Percentiles rank a stretch among this genome's conserved stretches.
phyloP scores from a whole-genome alignment of 2,797 vertebrate genomes.

The Paguma larvata region DNA sequence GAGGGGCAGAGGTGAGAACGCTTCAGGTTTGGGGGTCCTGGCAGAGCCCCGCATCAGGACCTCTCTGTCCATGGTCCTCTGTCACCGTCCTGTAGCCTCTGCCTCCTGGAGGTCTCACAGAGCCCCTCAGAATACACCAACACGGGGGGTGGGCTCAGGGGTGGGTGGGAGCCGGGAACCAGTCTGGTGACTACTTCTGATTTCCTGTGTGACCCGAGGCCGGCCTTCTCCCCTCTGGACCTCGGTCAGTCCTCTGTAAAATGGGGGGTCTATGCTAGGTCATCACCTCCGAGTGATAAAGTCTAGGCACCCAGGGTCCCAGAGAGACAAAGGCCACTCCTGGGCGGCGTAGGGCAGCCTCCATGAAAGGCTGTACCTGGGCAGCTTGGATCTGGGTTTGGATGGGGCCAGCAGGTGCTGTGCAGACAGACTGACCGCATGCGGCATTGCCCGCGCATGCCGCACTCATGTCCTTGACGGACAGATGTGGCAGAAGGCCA shows the following conservation, averaged over 20 bases:
- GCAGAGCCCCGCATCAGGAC: not conserved
- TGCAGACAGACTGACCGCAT: not conserved
- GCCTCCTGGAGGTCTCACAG: not conserved
- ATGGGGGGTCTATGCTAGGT: not conserved
- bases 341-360: not conserved
- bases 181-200: not conserved
- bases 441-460: not conserved
- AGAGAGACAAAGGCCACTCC: not conserved
- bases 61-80: not conserved
- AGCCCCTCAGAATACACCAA: not conserved
- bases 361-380: not conserved
- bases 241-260: not conserved
- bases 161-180: not conserved
- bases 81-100: not conserved
- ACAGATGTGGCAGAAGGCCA: not conserved
- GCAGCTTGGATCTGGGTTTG: not conserved
- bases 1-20: not conserved
- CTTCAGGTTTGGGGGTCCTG: rapidly evolving
- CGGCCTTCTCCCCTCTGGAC: not conserved
- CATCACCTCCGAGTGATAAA: not conserved
- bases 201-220: not conserved
- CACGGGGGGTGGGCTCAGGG: not conserved
- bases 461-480: not conserved
- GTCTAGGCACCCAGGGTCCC: not conserved
- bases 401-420: not conserved